These are phyloP conservation scores for Heterodera schachtii DNA, from an alignment of 1,140 invertebrate species.

Conservation along the genomic window DNA sequence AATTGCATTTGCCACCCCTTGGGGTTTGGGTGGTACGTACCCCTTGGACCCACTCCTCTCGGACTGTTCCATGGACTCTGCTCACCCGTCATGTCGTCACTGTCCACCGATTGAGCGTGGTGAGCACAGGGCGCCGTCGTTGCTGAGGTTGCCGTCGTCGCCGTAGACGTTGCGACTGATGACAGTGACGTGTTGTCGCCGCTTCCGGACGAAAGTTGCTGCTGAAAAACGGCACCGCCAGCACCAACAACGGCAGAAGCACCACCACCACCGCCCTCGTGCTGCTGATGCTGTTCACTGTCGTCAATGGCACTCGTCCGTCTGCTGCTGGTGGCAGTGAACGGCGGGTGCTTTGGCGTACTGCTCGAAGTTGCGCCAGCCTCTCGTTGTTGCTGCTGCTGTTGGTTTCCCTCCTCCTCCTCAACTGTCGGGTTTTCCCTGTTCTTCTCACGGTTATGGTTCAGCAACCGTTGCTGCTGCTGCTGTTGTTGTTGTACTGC, in stretches of 20 bases:
- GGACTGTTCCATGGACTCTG: neutral
- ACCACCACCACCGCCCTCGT: neutral
- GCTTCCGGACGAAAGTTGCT: neutral
- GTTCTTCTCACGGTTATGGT: neutral
- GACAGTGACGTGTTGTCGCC: neutral
- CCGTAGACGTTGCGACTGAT: neutral
- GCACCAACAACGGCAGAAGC: neutral
- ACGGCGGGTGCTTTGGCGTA: neutral
- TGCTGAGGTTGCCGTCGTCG: neutral
- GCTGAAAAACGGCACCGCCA: neutral
- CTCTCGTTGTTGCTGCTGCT: neutral
- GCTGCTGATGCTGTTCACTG: neutral
- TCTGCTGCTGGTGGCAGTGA: neutral
- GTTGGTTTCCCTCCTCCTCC: neutral
- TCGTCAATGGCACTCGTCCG: neutral
- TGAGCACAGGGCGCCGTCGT: constrained; percentile 18
- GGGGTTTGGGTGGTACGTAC: too few relatives aligned
- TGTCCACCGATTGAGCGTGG: constrained; percentile 11
- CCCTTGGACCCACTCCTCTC: too few relatives aligned
- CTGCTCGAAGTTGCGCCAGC: neutral
- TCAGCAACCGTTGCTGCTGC: neutral
- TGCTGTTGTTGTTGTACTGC: neutral
- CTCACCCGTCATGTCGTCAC: constrained; percentile 13
- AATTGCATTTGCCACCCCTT: too few relatives aligned
- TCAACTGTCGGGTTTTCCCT: neutral